phyloP scores from a whole-genome alignment of 2,797 vertebrate genomes.

The Gadopsis marmoratus region DNA sequence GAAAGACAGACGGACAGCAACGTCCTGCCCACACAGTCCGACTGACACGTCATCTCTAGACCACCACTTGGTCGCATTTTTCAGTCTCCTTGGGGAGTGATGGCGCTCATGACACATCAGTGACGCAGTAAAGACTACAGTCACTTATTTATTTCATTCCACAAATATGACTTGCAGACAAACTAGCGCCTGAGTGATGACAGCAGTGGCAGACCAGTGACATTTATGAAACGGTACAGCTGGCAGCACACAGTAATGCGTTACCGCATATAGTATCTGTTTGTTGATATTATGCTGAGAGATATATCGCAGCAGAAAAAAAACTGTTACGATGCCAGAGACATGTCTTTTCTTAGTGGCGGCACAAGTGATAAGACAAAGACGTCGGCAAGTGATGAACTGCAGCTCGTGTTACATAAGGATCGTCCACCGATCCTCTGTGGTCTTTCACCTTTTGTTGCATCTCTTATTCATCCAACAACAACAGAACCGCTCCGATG shows the following conservation, averaged over 20 bases:
- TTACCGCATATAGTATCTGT: conserved; percentile 13
- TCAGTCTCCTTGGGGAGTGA: not conserved
- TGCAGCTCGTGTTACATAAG: conserved; percentile 10
- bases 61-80: not conserved
- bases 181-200: conserved; percentile 26
- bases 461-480: conserved; percentile 36
- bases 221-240: conserved; percentile 24
- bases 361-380: conserved; percentile 10
- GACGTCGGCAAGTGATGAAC: conserved; percentile 20
- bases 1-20: not conserved
- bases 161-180: conserved; percentile 8
- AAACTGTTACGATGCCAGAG: not conserved
- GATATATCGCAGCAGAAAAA: conserved; percentile 13
- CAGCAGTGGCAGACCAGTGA: conserved; percentile 15
- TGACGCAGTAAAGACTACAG: not conserved
- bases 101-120: not conserved
- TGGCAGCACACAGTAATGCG: conserved; percentile 10
- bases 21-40: not conserved
- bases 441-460: conserved; percentile 24
- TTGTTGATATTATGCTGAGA: conserved; percentile 8
- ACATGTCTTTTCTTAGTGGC: not conserved
- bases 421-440: conserved; percentile 33
- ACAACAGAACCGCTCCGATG: conserved; percentile 17
- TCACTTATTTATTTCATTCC: conserved; percentile 20
- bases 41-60: not conserved